Evolutionary conservation across 2,888 invertebrate species (phyloP).

Genomic region (Sicus ferrugineus): DNA sequence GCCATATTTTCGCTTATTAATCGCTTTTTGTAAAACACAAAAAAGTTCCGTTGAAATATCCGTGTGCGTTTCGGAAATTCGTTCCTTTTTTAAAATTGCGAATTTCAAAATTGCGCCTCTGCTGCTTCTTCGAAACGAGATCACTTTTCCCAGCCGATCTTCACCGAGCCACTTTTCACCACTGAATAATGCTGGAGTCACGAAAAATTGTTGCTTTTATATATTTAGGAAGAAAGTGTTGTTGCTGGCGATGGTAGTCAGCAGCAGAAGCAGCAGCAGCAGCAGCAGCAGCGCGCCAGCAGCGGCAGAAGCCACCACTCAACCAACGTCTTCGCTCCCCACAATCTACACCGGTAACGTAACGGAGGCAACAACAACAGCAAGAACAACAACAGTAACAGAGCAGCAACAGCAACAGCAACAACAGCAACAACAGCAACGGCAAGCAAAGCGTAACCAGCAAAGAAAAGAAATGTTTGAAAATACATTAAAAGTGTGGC

Average conservation of each 20-base stretch:
- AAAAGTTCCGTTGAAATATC: background rate
- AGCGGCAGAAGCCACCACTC: slow-evolving; percentile 21
- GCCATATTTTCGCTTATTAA: slow-evolving; percentile 51
- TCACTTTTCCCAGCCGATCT: slow-evolving; percentile 55
- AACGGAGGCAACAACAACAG: background rate
- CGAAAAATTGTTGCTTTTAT: slow-evolving; percentile 63
- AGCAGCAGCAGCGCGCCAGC: slow-evolving; percentile 24
- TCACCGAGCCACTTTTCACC: slow-evolving; percentile 63
- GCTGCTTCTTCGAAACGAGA: slow-evolving; percentile 42
- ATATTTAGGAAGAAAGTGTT: slow-evolving; percentile 65
- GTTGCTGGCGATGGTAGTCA: slow-evolving; percentile 32
- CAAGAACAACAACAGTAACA: slow-evolving; percentile 18
- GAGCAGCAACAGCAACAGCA: background rate
- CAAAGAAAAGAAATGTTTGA: slow-evolving; percentile 20
- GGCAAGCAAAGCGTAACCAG: slow-evolving; percentile 21
- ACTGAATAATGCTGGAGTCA: slow-evolving; percentile 64
- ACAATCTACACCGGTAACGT: background rate
- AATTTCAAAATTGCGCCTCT: slow-evolving; percentile 16
- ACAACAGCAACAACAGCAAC: background rate
- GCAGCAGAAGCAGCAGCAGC: slow-evolving; percentile 32
- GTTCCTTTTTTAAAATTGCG: slow-evolving; percentile 10
- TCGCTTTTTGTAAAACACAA: slow-evolving; percentile 36
- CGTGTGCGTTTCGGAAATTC: background rate
- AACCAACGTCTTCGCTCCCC: too few relatives aligned
- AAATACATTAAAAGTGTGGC: slow-evolving; percentile 26